Evolutionary conservation across 1,140 invertebrate genomes (phyloP), one percentile per base, ranked within the genome.

Genomic region (Anastatus disparis): DNA sequence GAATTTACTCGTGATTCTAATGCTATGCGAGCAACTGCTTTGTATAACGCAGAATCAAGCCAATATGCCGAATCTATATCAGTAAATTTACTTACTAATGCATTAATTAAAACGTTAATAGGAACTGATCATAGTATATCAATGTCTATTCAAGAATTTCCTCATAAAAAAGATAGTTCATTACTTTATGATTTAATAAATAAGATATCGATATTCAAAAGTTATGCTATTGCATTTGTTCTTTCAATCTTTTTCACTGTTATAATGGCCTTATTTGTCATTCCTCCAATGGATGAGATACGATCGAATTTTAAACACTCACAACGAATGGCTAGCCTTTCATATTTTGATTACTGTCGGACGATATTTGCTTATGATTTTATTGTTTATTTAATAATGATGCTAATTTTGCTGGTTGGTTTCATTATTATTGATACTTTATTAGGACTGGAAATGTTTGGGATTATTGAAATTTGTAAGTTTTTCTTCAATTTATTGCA

Each of bases 301-400:
- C 22, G 65, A 2, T 88, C 88, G 75, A 88, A 88, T 26, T 63
- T 84, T 3, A 92, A 92, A 76, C 91, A 92, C 70, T 80, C 92
- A 9, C 91, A 93, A 81, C 87, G 90, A 79, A 91, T 93, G 79
- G 89, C 90, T 20, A 91, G 91, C 35, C 87, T 89, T 4, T 80
- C 87, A 3, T 80, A 86, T 10, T 42, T 85, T 4, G 84, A 82
- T 1, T 93, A 89, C 75, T 93, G 91, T 91, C 31, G 85, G 4
- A 85, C 89, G 2, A 88, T 87, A 35, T 89, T 91, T 59, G 50
- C 87, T 10, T 91, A 90, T 84, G 91, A 93, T 73, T 80, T 85
- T 59, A 79, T 88, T 40, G 84, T 90, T 29, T 81, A 87, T 12
- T 76, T 88, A 3, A 0, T 77, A 1, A 65, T 74, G 2, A 56